Evolutionary conservation across 2,888 invertebrate species (phyloP), one percentile per base, ranked within the genome.

Genomic region (Leptopilina syphax): DNA sequence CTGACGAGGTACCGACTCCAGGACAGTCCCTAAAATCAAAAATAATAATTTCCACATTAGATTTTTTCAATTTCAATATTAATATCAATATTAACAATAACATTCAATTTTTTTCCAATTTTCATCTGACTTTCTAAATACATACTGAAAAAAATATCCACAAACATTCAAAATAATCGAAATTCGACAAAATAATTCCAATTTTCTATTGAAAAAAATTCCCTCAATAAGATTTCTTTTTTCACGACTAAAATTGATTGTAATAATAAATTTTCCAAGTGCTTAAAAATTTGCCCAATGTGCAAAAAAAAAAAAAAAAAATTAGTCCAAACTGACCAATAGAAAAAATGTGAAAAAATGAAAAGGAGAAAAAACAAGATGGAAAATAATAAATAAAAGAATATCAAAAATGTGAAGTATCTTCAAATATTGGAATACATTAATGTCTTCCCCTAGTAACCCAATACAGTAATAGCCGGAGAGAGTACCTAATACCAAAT

Each of bases 1-100:
- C 89, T 63, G 90, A 87, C 77, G 90, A 91, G 78, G 91, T 90
- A 68, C 90, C 90, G 76, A 91, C 90, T 54, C 90, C 90, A 47
- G 90, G 90, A 83, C 91, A 91, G 82, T 91, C 91, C 84, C 91
- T 91, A 82, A 57, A 80, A 78, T 63, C 60, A 66, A 67, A 76
- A 18, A 47, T 9, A 13, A 24, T 47, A 13, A 12, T 34, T 50
- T 24, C 0, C 47, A 57, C 78, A 76, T 65, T 2, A 34, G 34
- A 34, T 3, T 34, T 34, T 18, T 34, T 34, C 34, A 34, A 34
- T 34, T 34, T 34, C 34, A 34, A 34, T 34, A 34, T 34, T 34
- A 34, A 34, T 34, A 34, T 34, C 4, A 3, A 34, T 3, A 34
- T 34, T 3, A 3, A 34, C 34, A 34, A 3, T 34, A 34, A 34